A percentile compares a stretch with the other conserved stretches of the same genome.
Conservation (phyloP, 2,113 vertebrate species). For the Lasiurus borealis region DNA sequence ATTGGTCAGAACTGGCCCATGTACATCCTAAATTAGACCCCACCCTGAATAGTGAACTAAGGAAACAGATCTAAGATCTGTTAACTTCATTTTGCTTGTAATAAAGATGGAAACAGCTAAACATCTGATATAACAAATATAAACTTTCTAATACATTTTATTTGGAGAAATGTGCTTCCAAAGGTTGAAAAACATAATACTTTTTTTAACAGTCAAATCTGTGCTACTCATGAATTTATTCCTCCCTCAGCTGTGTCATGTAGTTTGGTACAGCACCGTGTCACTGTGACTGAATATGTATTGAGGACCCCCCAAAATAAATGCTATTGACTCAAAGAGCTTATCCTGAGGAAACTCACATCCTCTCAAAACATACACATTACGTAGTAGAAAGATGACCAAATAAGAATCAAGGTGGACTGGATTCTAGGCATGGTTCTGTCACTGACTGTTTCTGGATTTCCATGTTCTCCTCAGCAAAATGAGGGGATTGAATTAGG, state of each 20-base stretch:
- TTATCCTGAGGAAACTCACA: not conserved
- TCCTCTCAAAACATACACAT: not conserved
- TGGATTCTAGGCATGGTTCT: not conserved
- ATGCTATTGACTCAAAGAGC: not conserved
- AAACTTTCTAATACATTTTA: not conserved
- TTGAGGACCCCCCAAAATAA: not conserved
- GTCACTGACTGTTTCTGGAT: not conserved
- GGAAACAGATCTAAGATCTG: not conserved
- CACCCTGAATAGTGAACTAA: not conserved
- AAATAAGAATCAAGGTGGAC: not conserved
- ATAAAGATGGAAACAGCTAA: not conserved
- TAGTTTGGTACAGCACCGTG: not conserved
- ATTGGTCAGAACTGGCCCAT: not conserved
- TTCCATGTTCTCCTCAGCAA: slow-evolving; percentile 18
- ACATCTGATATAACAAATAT: not conserved
- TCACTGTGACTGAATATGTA: not conserved
- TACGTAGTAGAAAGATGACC: not conserved
- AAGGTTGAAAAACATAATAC: not conserved
- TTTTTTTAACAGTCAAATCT: not conserved
- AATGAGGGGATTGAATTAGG: not conserved
- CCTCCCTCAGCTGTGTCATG: not conserved
- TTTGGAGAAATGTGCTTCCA: not conserved
- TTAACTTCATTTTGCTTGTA: not conserved
- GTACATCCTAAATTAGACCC: not conserved
- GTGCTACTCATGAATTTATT: not conserved